phyloP scores from a whole-genome alignment of 1,140 invertebrate species.

The Daktulosphaira vitifoliae region DNA sequence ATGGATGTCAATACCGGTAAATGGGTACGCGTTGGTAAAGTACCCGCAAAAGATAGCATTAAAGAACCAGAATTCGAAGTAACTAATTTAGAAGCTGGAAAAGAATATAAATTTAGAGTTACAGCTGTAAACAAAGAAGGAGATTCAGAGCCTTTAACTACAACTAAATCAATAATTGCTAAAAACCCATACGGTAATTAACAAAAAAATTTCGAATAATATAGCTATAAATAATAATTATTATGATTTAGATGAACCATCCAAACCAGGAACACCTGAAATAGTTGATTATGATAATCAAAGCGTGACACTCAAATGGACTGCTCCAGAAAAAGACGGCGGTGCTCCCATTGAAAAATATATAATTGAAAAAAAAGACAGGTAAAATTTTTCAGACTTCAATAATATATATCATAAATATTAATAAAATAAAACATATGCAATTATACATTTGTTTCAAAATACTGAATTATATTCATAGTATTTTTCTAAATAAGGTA shows the following conservation, averaged over 20 bases:
- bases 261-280: conserved; percentile 82
- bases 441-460: no score
- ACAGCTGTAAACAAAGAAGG: conserved; percentile 93
- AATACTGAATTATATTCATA: no score
- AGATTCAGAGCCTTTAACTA: conserved; percentile 84
- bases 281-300: conserved; percentile 89
- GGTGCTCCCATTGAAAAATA: conserved; percentile 94
- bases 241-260: conserved; percentile 57
- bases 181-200: conserved; percentile 89
- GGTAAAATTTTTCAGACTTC: no score
- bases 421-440: no score
- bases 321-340: conserved; percentile 80
- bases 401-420: no score
- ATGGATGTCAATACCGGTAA: conserved; percentile 82
- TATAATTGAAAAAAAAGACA: conserved; percentile 94
- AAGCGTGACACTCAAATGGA: conserved; percentile 90
- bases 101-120: conserved; percentile 94
- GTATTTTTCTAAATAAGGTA: neutral
- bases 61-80: conserved; percentile 70
- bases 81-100: conserved; percentile 79
- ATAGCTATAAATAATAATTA: conserved; percentile 1
- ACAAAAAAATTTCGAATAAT: conserved; percentile 41
- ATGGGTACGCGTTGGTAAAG: conserved; percentile 75
- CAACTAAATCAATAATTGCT: conserved; percentile 72
- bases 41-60: conserved; percentile 54